Percentiles rank a stretch among this genome's conserved stretches.
Evolutionary conservation across 2,797 vertebrate genomes (phyloP).

Genomic region (Serranus cabrilla): DNA sequence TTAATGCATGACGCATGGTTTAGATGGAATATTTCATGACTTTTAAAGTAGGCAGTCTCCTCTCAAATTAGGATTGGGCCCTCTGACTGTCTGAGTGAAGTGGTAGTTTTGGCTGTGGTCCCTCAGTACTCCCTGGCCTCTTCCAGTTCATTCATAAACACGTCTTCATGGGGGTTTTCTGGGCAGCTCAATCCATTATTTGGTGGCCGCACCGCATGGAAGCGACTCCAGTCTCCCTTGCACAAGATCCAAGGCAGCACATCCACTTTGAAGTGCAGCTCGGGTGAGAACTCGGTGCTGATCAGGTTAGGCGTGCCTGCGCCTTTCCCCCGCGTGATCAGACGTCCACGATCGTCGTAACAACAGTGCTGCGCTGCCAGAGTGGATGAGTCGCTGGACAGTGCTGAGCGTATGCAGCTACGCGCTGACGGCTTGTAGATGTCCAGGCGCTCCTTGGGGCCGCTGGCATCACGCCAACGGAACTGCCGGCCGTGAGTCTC

Average conservation of each 20-base stretch:
- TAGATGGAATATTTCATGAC: slow-evolving; percentile 46
- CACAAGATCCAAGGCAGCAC: slow-evolving; percentile 95
- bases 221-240: slow-evolving; percentile 97
- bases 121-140: slow-evolving; percentile 94
- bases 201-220: slow-evolving; percentile 90
- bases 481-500: slow-evolving; percentile 85
- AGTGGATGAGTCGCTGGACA: slow-evolving; percentile 88
- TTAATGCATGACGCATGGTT: slow-evolving; percentile 42
- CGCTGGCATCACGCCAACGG: slow-evolving; percentile 92
- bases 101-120: slow-evolving; percentile 63
- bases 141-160: slow-evolving; percentile 93
- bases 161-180: slow-evolving; percentile 90
- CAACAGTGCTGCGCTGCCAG: slow-evolving; percentile 94
- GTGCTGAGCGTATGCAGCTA: slow-evolving; percentile 92
- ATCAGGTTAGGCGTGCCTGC: slow-evolving; percentile 92
- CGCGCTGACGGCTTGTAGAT: slow-evolving; percentile 92
- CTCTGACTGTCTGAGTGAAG: slow-evolving; percentile 57
- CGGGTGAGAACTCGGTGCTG: slow-evolving; percentile 93
- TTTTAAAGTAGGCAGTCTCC: slow-evolving; percentile 44
- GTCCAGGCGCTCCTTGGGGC: slow-evolving; percentile 91
- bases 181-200: slow-evolving; percentile 90
- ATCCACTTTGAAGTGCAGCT: slow-evolving; percentile 96
- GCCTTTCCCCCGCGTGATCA: slow-evolving; percentile 94
- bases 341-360: slow-evolving; percentile 87
- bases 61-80: slow-evolving; percentile 69